Base-by-base conservation (phyloP, 2,888 invertebrate species). In the Caenorhabditis panamensis region DNA sequence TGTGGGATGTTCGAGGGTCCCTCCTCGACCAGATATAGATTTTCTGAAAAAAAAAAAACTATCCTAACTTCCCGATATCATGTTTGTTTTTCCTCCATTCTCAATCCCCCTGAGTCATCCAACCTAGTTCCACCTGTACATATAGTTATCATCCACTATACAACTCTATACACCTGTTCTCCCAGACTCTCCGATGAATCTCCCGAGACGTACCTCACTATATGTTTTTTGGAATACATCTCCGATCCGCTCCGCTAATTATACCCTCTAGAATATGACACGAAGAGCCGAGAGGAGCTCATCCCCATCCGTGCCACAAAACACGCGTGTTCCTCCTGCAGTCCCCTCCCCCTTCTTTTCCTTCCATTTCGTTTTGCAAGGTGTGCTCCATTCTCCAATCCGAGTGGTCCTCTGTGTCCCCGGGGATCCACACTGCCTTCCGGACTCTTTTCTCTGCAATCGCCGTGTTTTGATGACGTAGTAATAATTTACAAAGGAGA, bases 231-330 rank as follows among this genome's bases (percentile, higher is more conserved):
- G 54, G 41, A 9, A 16, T 26, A 9, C 28, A 54, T n/a, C n/a
- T n/a, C n/a, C n/a, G n/a, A n/a, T n/a, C n/a, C n/a, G 26, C 13
- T 28, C 54, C 28, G 6, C 54, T 54, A 54, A 54, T 54, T 54
- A 54, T 54, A 54, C 54, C 28, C 54, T 26, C 18, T 36, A 31
- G 58, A 58, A 58, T 58, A 58, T 36, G 58, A 54, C 20, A 58
- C 36, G 28, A 28, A 54, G n/a, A 26, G 54, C 20, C 22, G 51
- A 1, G 5, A 1, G n/a, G n/a, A n/a, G n/a, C 28, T 11, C 54
- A 58, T 58, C 36, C 20, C 1, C 4, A 20, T n/a, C n/a, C n/a
- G n/a, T n/a, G n/a, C n/a, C n/a, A n/a, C 31, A 58, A 58, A 58
- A 58, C 36, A 58, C 31, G 58, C 20, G 9, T 20, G 18, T 28